Conservation (phyloP, 2,888 invertebrate genomes). For the Agrilus mali region DNA sequence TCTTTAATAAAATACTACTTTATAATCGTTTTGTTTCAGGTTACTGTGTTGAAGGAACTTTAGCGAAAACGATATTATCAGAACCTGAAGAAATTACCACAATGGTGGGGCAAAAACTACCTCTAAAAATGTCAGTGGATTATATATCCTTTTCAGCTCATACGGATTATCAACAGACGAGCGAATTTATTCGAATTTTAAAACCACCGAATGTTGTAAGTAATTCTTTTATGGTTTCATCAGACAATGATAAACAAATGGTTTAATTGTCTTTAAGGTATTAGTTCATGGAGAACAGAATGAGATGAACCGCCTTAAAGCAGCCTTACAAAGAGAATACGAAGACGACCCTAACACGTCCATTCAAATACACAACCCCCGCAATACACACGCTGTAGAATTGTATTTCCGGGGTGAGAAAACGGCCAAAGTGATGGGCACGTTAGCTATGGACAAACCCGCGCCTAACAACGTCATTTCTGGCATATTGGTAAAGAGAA, state of each 20-base stretch:
- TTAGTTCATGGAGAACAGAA: slow-evolving; percentile 98
- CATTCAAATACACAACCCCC: slow-evolving; percentile 89
- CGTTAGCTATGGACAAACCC: slow-evolving; percentile 73
- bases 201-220: slow-evolving; percentile 90
- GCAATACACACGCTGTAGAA: slow-evolving; percentile 87
- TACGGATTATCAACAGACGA: slow-evolving; percentile 95
- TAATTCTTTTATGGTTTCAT: slow-evolving; percentile 8
- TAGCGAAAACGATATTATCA: slow-evolving; percentile 86
- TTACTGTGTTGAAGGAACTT: slow-evolving; percentile 82
- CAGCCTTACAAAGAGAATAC: slow-evolving; percentile 87
- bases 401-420: slow-evolving; percentile 95
- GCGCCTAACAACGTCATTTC: slow-evolving; percentile 67
- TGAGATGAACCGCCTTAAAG: slow-evolving; percentile 94
- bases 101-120: slow-evolving; percentile 90
- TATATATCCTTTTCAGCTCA: slow-evolving; percentile 99
- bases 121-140: slow-evolving; percentile 94
- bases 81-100: slow-evolving; percentile 97
- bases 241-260: background rate
- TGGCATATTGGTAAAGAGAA: slow-evolving; percentile 90
- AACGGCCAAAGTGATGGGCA: slow-evolving; percentile 96
- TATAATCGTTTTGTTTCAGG: slow-evolving; percentile 30
- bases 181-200: slow-evolving; percentile 87
- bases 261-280: slow-evolving; percentile 39
- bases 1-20: background rate
- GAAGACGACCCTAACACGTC: slow-evolving; percentile 70